phyloP scores from a whole-genome alignment of 2,113 vertebrate genomes.

The Ursus arctos region DNA sequence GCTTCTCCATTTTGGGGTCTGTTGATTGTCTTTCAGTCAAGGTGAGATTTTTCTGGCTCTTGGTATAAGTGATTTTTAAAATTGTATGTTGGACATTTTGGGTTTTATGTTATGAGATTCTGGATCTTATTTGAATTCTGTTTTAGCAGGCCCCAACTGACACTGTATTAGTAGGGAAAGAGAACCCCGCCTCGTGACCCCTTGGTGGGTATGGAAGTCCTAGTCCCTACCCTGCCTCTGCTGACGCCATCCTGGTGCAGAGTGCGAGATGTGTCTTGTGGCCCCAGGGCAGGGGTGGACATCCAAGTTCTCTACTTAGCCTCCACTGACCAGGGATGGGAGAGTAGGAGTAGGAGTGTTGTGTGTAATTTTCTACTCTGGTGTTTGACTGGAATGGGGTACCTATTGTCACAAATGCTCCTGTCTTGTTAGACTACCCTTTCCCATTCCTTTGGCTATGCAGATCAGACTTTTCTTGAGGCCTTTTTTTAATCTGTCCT shows the following conservation, averaged over 20 bases:
- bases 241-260: neutral
- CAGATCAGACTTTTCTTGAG: neutral
- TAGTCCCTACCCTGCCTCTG: neutral
- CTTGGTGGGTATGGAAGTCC: neutral
- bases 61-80: neutral
- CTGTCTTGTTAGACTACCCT: neutral
- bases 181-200: neutral
- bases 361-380: neutral
- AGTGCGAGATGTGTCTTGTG: neutral
- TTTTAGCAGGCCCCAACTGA: neutral
- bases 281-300: neutral
- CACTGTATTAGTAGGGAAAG: neutral
- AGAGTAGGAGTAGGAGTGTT: neutral
- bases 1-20: neutral
- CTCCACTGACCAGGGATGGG: neutral
- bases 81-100: neutral
- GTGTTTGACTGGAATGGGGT: neutral
- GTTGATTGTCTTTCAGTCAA: neutral
- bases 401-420: neutral
- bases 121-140: neutral
- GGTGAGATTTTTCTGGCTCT: slow-evolving; percentile 27
- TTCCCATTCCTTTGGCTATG: neutral
- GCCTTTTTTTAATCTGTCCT: neutral
- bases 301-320: neutral
- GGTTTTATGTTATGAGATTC: neutral